Percentiles rank a stretch among this genome's conserved stretches.
phyloP scores from a whole-genome alignment of 2,797 vertebrate genomes.

The Lepus oiostolus region DNA sequence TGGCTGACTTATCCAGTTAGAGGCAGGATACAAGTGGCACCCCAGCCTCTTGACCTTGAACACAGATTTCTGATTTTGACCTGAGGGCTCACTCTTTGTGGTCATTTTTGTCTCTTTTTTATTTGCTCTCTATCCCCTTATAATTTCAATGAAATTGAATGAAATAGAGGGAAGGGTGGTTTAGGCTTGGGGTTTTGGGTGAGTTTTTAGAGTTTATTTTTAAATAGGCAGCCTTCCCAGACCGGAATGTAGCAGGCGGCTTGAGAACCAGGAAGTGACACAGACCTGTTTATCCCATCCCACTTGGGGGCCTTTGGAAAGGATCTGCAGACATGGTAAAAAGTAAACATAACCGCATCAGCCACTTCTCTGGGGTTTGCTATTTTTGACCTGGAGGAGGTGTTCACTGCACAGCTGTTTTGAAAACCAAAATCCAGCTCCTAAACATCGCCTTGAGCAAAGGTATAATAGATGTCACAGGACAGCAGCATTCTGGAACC shows the following conservation, averaged over 20 bases:
- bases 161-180: conserved; percentile 69
- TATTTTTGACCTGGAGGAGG: conserved; percentile 79
- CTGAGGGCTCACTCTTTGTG: conserved; percentile 65
- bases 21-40: conserved; percentile 24
- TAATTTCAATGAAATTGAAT: conserved; percentile 77
- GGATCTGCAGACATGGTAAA: conserved; percentile 62
- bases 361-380: conserved; percentile 64
- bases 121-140: conserved; percentile 1
- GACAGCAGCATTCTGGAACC: conserved; percentile 16
- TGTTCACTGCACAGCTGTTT: conserved; percentile 65
- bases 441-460: conserved; percentile 49
- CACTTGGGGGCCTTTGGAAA: conserved; percentile 67
- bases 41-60: conserved; percentile 53
- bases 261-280: conserved; percentile 84
- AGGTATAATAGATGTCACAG: conserved; percentile 22
- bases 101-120: conserved; percentile 70
- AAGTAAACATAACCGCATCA: conserved; percentile 71
- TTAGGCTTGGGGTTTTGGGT: conserved; percentile 72
- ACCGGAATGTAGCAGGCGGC: conserved; percentile 77
- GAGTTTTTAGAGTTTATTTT: conserved; percentile 83
- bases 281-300: conserved; percentile 83
- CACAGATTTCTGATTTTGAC: conserved; percentile 58
- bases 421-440: conserved; percentile 56
- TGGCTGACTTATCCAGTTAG: conserved; percentile 58
- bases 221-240: conserved; percentile 83